Evolutionary conservation across 2,888 invertebrate genomes (phyloP).

Genomic region (Machimus rusticus): DNA sequence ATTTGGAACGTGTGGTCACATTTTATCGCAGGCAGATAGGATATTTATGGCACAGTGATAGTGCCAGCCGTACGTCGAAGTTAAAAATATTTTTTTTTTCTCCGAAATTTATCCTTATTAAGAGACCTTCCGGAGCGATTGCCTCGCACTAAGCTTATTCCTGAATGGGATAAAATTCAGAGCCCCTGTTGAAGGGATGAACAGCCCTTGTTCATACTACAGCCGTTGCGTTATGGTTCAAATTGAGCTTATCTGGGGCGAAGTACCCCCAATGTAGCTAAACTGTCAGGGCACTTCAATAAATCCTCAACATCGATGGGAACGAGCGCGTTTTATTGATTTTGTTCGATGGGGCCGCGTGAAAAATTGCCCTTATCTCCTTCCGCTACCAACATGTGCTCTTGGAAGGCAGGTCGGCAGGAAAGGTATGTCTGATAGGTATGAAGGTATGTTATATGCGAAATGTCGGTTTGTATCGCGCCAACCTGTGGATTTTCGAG

Average conservation of each 20-base stretch:
- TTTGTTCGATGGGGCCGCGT: neutral
- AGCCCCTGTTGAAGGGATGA: neutral
- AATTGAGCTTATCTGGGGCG: neutral
- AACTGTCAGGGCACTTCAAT: neutral
- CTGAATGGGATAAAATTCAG: neutral
- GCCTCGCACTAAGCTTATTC: neutral
- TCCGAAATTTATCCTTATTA: neutral
- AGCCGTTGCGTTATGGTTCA: neutral
- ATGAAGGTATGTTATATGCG: neutral
- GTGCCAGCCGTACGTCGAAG: neutral
- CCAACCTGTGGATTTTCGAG: neutral
- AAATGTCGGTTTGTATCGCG: neutral
- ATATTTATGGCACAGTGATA: neutral
- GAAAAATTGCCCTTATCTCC: slow-evolving; percentile 13
- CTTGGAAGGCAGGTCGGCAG: neutral
- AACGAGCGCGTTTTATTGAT: slow-evolving; percentile 13
- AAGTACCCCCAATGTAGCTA: neutral
- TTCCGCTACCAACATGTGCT: neutral
- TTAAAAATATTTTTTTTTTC: neutral
- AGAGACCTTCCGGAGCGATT: neutral
- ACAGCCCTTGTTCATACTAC: neutral
- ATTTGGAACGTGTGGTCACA: neutral
- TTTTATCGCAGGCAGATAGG: neutral
- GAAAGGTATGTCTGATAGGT: neutral
- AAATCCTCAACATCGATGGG: neutral